These are phyloP conservation scores for Monarcha castaneiventris DNA, from an alignment of 2,113 vertebrate species.

Conservation along the genomic window DNA sequence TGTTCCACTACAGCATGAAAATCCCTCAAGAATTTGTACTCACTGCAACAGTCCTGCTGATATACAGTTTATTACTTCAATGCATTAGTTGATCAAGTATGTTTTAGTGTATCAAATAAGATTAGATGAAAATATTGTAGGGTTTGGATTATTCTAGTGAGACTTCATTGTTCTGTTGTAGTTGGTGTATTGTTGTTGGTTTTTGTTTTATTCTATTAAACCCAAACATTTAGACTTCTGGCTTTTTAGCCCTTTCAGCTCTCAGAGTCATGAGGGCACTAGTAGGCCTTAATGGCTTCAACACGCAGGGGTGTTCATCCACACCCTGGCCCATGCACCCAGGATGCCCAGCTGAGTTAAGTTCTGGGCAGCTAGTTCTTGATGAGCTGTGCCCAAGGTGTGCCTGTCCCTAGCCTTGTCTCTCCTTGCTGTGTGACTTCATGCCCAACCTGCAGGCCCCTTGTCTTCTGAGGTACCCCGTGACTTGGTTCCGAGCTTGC, in stretches of 20 bases:
- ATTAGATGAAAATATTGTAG: not conserved
- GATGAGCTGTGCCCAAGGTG: not conserved
- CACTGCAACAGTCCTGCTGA: not conserved
- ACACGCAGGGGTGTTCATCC: no score
- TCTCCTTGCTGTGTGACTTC: not conserved
- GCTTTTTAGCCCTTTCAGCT: accelerated
- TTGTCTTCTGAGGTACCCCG: not conserved
- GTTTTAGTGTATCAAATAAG: not conserved
- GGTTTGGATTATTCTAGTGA: not conserved
- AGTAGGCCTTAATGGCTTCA: not conserved
- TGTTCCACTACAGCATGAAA: not conserved
- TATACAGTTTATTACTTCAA: not conserved
- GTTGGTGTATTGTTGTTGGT: not conserved
- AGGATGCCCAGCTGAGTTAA: not conserved
- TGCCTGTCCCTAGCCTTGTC: not conserved
- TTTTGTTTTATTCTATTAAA: not conserved
- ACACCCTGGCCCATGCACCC: accelerated
- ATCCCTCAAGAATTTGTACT: not conserved
- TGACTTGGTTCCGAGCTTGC: not conserved
- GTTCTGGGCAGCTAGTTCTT: not conserved
- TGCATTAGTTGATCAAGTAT: not conserved
- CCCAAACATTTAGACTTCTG: not conserved
- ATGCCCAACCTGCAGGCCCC: not conserved
- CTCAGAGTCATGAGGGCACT: not conserved
- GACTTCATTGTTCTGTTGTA: not conserved